These are phyloP conservation scores for Gadopsis bispinosus DNA, from an alignment of 2,797 vertebrate species.

Conservation along the genomic window DNA sequence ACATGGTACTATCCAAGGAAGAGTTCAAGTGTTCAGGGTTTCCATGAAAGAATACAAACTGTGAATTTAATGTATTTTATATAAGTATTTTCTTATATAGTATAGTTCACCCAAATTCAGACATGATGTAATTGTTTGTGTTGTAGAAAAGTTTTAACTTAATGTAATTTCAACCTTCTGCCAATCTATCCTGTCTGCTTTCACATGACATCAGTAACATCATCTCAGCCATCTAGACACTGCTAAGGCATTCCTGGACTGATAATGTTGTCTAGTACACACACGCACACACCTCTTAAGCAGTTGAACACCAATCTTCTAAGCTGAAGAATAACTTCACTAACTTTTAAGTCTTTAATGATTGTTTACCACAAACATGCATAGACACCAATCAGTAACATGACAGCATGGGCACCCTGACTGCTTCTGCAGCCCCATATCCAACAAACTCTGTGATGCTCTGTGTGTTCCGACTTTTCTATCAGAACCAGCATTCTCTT, in stretches of 20 bases:
- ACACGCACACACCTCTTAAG: background rate
- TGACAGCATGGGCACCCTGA: too few relatives aligned
- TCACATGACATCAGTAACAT: background rate
- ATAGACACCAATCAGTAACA: too few relatives aligned
- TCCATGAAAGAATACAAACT: background rate
- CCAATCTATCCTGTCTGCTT: background rate
- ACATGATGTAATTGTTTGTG: background rate
- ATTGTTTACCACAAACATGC: background rate
- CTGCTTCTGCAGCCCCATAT: too few relatives aligned
- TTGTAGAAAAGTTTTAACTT: background rate
- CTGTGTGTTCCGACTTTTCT: too few relatives aligned
- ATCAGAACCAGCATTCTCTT: too few relatives aligned
- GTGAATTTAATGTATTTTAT: background rate
- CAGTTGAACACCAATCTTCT: background rate
- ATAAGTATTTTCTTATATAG: background rate
- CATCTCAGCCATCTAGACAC: background rate
- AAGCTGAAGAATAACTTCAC: too few relatives aligned
- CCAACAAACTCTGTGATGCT: too few relatives aligned
- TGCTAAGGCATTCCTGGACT: background rate
- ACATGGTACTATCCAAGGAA: too few relatives aligned
- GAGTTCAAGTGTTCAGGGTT: background rate
- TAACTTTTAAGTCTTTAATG: slow-evolving; percentile 1
- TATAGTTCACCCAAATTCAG: background rate
- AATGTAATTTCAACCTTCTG: slow-evolving; percentile 1
- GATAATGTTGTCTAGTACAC: background rate